Percentiles rank a stretch among this genome's conserved stretches.
Evolutionary conservation across 2,888 invertebrate species (phyloP).

Genomic region (Cheilosia pagana): DNA sequence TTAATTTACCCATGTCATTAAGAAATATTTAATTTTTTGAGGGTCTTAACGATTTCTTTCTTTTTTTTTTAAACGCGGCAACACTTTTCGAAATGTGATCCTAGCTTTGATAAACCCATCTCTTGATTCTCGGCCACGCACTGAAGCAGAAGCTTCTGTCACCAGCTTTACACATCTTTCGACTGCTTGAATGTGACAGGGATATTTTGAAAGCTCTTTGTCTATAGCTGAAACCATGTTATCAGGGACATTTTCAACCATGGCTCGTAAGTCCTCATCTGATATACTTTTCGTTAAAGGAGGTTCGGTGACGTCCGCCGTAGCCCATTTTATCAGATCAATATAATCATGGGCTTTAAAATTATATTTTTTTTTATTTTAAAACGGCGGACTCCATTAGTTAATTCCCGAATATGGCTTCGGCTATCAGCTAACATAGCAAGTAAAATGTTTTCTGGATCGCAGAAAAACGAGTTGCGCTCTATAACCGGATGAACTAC

Average conservation of each 20-base stretch:
- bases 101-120: constrained; percentile 24
- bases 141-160: constrained; percentile 30
- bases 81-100: background rate
- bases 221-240: background rate
- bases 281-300: too few species aligned
- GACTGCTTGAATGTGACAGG: constrained; percentile 15
- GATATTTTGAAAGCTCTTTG: background rate
- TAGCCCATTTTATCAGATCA: background rate
- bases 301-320: background rate
- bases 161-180: constrained; percentile 33
- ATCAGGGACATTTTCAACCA: background rate
- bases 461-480: too few species aligned
- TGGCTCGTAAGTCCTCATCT: background rate
- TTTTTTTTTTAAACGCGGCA: background rate
- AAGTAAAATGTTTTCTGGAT: too few species aligned
- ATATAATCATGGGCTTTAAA: too few species aligned
- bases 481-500: too few species aligned
- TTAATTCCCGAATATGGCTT: too few species aligned
- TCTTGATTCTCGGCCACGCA: constrained; percentile 12
- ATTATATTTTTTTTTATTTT: too few species aligned
- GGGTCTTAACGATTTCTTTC: background rate
- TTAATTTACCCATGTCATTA: background rate
- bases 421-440: too few species aligned
- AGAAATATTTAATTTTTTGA: background rate
- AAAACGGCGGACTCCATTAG: too few species aligned